Base-by-base conservation (phyloP, 2,888 invertebrate genomes). In the Cheiracanthium punctorium region DNA sequence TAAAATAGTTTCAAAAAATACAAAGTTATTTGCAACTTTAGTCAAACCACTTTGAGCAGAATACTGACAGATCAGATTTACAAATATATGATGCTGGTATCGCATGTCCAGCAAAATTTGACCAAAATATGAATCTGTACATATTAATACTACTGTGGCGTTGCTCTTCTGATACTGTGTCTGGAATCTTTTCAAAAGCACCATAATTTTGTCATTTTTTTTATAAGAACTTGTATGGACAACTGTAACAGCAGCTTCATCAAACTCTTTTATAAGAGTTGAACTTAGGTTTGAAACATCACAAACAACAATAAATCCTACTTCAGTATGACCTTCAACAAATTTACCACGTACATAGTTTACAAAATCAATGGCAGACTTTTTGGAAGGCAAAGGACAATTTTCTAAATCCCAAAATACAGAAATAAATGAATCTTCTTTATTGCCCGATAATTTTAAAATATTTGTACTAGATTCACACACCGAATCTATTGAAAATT, bases 401-500 rank as follows among this genome's bases (percentile, higher is more conserved):
- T 97, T 97, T 93, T 97, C 96, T 90, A 97, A 97, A 91, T 97
- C 97, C 97, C 97, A 97, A 92, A 96, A 97, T 89, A 97, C 96
- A 72, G 96, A 96, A 90, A 97, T 94, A 30, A 48, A 58, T 2
- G 76, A 33, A 20, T 64, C 71, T 43, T 65, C 65, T 28, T 82
- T 75, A 67, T 76, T 12, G 24, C 24, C 64, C 0, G 64, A 64
- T 10, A 12, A 28, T 12, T n/a, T 37, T 10, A 37, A 37, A 37
- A 37, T 10, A 37, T 37, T 10, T 7, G 37, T 64, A 64, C 64
- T 64, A 28, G 12, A 0, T 5, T 20, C 20, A 64, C 2, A 4
- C 64, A 28, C n/a, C 24, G 12, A 12, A 28, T 12, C 24, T 64
- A 24, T 28, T 4, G n/a, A 12, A 20, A 28, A 28, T 24, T 20